Percentiles rank a stretch among this genome's conserved stretches.
phyloP scores from a whole-genome alignment of 2,888 invertebrate genomes.

The Ganaspis brasiliensis region DNA sequence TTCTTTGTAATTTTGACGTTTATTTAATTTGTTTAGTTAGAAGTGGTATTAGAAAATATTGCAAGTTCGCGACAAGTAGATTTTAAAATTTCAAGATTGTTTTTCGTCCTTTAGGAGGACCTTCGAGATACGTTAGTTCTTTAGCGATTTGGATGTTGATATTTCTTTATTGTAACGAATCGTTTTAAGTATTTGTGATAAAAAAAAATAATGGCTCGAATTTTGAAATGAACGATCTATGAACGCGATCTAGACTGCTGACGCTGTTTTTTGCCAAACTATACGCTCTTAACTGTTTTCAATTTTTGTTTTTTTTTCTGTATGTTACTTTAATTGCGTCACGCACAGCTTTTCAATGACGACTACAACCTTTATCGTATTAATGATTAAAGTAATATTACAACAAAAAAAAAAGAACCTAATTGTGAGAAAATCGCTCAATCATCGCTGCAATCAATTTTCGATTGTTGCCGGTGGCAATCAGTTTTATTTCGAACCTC shows the following conservation, averaged over 20 bases:
- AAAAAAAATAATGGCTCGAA: slow-evolving; percentile 44
- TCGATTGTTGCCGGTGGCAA: slow-evolving; percentile 25
- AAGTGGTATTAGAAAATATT: too few relatives aligned
- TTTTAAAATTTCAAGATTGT: not conserved
- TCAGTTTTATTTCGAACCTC: slow-evolving; percentile 23
- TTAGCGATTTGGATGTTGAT: slow-evolving; percentile 36
- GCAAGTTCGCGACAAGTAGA: not conserved
- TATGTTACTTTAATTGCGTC: slow-evolving; percentile 9
- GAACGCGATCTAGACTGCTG: slow-evolving; percentile 9
- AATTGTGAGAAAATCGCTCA: slow-evolving; percentile 27
- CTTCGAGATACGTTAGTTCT: slow-evolving; percentile 17
- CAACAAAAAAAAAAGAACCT: not conserved
- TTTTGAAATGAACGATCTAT: not conserved
- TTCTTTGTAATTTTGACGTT: not conserved
- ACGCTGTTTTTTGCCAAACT: slow-evolving; percentile 5
- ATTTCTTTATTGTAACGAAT: slow-evolving; percentile 29
- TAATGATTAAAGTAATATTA: not conserved
- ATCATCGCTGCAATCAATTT: slow-evolving; percentile 31
- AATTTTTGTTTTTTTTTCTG: not conserved
- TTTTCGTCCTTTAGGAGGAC: not conserved
- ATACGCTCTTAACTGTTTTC: not conserved
- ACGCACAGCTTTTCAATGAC: slow-evolving; percentile 27
- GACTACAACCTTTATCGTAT: not conserved
- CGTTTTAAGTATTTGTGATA: slow-evolving; percentile 38
- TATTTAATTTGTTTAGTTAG: slow-evolving; percentile 10